These are phyloP conservation scores for Petrocephalus microphthalmus DNA, from an alignment of 2,113 vertebrate genomes.

Conservation along the genomic window DNA sequence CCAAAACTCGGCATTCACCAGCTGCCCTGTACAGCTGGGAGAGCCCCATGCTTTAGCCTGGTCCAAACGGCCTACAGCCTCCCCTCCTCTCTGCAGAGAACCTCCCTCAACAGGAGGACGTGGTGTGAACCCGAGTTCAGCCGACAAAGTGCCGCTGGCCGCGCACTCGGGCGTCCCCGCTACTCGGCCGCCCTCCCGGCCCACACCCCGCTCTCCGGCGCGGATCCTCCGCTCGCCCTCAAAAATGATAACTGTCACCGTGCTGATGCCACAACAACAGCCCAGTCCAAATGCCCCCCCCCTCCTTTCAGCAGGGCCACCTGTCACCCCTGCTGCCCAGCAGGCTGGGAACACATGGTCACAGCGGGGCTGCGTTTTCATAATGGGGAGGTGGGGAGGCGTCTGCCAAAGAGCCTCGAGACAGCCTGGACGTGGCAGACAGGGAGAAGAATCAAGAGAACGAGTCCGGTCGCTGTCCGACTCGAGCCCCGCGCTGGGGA, in stretches of 20 bases:
- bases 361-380: conserved; percentile 33
- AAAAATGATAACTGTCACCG: neutral
- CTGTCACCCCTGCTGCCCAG: conserved; percentile 45
- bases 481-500: too few species aligned
- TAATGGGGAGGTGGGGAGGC: neutral
- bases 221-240: neutral
- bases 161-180: neutral
- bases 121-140: neutral
- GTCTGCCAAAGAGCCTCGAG: neutral
- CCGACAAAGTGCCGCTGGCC: neutral
- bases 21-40: conserved; percentile 61
- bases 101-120: neutral
- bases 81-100: neutral
- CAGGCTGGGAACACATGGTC: conserved; percentile 53
- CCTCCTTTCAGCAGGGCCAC: conserved; percentile 41
- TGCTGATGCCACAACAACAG: conserved; percentile 8
- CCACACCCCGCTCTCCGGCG: neutral
- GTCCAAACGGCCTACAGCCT: conserved; percentile 40
- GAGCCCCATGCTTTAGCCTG: conserved; percentile 46
- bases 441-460: neutral
- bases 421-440: neutral
- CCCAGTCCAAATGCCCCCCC: conserved; percentile 22
- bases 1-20: conserved; percentile 45
- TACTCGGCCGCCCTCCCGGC: neutral
- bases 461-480: neutral